Conservation (phyloP, 2,888 invertebrate genomes). For the Heteropelma amictum region DNA sequence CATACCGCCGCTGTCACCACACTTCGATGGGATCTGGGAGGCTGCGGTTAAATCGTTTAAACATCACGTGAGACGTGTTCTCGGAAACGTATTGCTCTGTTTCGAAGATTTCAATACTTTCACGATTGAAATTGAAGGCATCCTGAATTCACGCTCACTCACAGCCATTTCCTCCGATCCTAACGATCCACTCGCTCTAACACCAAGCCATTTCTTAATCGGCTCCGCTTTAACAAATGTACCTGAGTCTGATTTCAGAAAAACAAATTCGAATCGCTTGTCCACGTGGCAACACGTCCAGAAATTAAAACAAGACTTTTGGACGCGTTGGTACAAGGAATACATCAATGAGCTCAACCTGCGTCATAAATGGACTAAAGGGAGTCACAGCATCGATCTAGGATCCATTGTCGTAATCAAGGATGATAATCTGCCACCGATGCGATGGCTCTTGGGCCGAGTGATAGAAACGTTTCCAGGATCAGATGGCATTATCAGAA, state of each 20-base stretch:
- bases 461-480: background rate
- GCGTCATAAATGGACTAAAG: background rate
- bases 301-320: constrained; percentile 18
- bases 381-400: background rate
- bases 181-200: constrained; percentile 7
- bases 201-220: constrained; percentile 31
- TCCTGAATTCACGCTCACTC: constrained; percentile 27
- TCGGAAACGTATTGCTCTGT: background rate
- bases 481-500: background rate
- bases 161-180: constrained; percentile 25
- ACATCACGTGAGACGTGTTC: constrained; percentile 3
- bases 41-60: constrained; percentile 18
- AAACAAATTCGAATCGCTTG: constrained; percentile 1
- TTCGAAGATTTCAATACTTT: constrained; percentile 14
- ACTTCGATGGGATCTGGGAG: constrained; percentile 33
- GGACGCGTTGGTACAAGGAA: constrained; percentile 15
- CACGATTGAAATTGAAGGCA: constrained; percentile 11
- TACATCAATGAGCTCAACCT: constrained; percentile 1
- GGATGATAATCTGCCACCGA: background rate
- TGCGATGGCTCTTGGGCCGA: background rate
- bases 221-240: constrained; percentile 9
- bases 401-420: background rate
- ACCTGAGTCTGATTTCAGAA: constrained; percentile 5
- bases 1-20: constrained; percentile 1
- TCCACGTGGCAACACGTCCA: constrained; percentile 8